Conservation (phyloP, 23 tunicate species). For the Ciona savignyi region DNA sequence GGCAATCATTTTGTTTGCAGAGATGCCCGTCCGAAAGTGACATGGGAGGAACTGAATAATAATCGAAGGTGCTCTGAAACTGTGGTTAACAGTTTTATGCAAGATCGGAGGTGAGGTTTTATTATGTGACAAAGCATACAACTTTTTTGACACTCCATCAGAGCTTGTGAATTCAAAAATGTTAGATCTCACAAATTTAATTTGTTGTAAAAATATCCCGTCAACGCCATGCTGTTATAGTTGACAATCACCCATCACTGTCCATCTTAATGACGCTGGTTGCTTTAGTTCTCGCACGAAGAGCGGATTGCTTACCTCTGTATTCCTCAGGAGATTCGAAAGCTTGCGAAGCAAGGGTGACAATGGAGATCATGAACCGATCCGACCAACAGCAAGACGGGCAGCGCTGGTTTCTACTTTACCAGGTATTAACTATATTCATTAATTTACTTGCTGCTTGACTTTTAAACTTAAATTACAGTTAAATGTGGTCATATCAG, state of each 20-base stretch:
- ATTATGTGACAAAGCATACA: too few relatives aligned
- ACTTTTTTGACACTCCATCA: too few relatives aligned
- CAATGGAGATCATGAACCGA: not conserved
- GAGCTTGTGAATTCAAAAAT: too few relatives aligned
- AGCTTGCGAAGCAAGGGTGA: too few relatives aligned
- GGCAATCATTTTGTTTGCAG: not conserved
- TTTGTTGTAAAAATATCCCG: too few relatives aligned
- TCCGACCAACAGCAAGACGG: constrained; percentile 49
- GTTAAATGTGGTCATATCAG: not conserved
- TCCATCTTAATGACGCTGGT: too few relatives aligned
- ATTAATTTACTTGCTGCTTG: not conserved
- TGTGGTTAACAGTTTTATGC: not conserved
- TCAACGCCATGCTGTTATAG: too few relatives aligned
- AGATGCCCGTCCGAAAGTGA: not conserved
- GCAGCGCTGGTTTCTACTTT: constrained; percentile 52
- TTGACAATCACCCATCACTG: too few relatives aligned
- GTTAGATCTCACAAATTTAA: too few relatives aligned
- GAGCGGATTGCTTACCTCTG: too few relatives aligned
- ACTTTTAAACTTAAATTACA: not conserved
- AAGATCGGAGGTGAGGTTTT: not conserved
- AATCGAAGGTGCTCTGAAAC: not conserved
- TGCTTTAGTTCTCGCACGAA: too few relatives aligned
- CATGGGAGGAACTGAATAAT: not conserved
- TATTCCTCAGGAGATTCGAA: too few relatives aligned
- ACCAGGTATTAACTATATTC: constrained; percentile 11